phyloP scores from a whole-genome alignment of 2,888 invertebrate species.

The Diaprepes abbreviatus region DNA sequence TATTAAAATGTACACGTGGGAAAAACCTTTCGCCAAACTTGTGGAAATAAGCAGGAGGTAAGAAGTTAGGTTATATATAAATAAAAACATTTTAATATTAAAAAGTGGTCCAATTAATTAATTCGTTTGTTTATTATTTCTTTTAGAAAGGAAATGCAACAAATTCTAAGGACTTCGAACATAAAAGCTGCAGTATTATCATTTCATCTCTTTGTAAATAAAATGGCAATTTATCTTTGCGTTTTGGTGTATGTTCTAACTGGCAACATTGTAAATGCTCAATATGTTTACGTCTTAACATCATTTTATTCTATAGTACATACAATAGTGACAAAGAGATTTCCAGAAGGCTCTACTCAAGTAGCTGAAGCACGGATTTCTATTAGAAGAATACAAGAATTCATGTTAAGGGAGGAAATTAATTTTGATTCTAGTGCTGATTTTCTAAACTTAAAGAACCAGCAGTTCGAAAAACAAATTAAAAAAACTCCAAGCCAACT shows the following conservation, averaged over 20 bases:
- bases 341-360: slow-evolving; percentile 75
- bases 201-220: slow-evolving; percentile 81
- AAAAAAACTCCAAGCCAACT: not conserved
- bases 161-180: slow-evolving; percentile 75
- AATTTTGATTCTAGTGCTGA: slow-evolving; percentile 35
- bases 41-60: slow-evolving; percentile 75
- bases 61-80: too few relatives aligned
- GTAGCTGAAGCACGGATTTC: slow-evolving; percentile 73
- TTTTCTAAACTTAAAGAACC: slow-evolving; percentile 1
- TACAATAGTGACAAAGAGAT: slow-evolving; percentile 74
- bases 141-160: slow-evolving; percentile 77
- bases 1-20: slow-evolving; percentile 97
- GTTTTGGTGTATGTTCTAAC: slow-evolving; percentile 81
- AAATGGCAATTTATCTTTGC: slow-evolving; percentile 86
- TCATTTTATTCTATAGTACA: slow-evolving; percentile 82
- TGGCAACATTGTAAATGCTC: slow-evolving; percentile 70
- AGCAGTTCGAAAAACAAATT: not conserved
- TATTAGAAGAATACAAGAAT: slow-evolving; percentile 70
- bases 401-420: slow-evolving; percentile 67
- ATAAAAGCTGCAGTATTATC: slow-evolving; percentile 76
- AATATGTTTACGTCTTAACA: slow-evolving; percentile 80
- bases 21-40: slow-evolving; percentile 85
- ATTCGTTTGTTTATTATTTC: too few relatives aligned
- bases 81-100: slow-evolving; percentile 49
- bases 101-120: too few relatives aligned